phyloP scores from a whole-genome alignment of 2,888 invertebrate genomes.

The Malthinus flaveolus region DNA sequence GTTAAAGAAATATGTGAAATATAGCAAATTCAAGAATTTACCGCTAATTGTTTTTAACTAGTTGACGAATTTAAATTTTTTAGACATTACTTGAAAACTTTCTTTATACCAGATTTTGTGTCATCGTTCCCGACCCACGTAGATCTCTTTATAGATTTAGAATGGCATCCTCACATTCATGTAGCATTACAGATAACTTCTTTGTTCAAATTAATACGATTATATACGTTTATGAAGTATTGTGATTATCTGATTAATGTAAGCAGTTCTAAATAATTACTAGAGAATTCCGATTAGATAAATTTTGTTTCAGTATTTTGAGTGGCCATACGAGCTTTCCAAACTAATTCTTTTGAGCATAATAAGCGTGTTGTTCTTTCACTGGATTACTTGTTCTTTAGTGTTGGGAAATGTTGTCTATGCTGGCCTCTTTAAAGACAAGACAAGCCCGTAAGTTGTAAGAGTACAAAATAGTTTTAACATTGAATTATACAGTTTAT shows the following conservation, averaged over 20 bases:
- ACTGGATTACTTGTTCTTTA: slow-evolving; percentile 29
- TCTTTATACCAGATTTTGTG: slow-evolving; percentile 47
- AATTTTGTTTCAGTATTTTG: slow-evolving; percentile 29
- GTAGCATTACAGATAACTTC: slow-evolving; percentile 22
- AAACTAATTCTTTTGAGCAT: slow-evolving; percentile 22
- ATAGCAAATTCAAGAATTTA: too few relatives aligned
- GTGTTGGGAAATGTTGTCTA: slow-evolving; percentile 16
- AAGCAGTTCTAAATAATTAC: not conserved
- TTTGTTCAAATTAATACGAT: slow-evolving; percentile 29
- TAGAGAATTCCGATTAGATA: not conserved
- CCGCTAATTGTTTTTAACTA: too few relatives aligned
- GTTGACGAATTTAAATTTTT: slow-evolving; percentile 21
- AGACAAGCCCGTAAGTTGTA: too few relatives aligned
- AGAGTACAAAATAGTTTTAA: too few relatives aligned
- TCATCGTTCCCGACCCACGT: slow-evolving; percentile 41
- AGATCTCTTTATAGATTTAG: slow-evolving; percentile 16
- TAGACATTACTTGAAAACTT: slow-evolving; percentile 47
- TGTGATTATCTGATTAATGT: slow-evolving; percentile 28
- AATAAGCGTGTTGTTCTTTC: slow-evolving; percentile 27
- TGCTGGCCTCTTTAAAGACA: not conserved
- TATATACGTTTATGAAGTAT: slow-evolving; percentile 30
- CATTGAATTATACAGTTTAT: too few relatives aligned
- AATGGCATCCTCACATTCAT: not conserved
- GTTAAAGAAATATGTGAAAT: too few relatives aligned
- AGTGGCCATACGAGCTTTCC: slow-evolving; percentile 20